Conservation (phyloP, 2,888 invertebrate species). For the Hirtodrosophila confusa region DNA sequence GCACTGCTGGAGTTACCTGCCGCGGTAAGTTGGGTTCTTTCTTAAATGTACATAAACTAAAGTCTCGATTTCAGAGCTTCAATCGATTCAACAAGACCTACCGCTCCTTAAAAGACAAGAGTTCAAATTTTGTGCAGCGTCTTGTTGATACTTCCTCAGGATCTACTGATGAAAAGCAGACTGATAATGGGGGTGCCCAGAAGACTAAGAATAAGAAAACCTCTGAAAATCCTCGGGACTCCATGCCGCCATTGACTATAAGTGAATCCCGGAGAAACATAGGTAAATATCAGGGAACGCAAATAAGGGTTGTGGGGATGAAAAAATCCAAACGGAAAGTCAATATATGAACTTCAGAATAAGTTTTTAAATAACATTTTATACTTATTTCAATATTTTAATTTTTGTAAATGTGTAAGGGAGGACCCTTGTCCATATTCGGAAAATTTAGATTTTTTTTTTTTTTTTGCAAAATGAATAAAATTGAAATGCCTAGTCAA, state of each 20-base stretch:
- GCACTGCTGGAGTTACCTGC: slow-evolving; percentile 83
- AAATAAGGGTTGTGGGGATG: no score
- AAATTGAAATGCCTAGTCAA: no score
- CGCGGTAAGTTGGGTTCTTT: slow-evolving; percentile 71
- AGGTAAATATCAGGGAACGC: slow-evolving; percentile 55
- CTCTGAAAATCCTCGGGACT: slow-evolving; percentile 60
- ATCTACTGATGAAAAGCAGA: slow-evolving; percentile 32
- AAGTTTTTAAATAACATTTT: no score
- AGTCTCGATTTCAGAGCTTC: slow-evolving; percentile 74
- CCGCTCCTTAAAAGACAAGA: slow-evolving; percentile 82
- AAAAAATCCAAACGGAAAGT: no score
- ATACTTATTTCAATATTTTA: no score
- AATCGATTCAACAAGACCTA: slow-evolving; percentile 83
- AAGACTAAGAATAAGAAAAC: slow-evolving; percentile 58
- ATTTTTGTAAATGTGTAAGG: no score
- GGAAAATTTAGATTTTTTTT: no score
- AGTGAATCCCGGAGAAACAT: slow-evolving; percentile 83
- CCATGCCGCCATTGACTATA: slow-evolving; percentile 80
- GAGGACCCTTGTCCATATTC: no score
- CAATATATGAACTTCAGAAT: no score
- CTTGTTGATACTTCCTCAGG: slow-evolving; percentile 66
- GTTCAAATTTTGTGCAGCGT: slow-evolving; percentile 81
- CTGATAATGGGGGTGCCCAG: slow-evolving; percentile 33
- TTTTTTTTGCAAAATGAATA: no score
- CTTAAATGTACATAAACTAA: slow-evolving; percentile 36